Percentiles rank a stretch among this genome's conserved stretches.
Conservation (phyloP, 2,797 vertebrate genomes). For the Hippopotamyrus pictus region DNA sequence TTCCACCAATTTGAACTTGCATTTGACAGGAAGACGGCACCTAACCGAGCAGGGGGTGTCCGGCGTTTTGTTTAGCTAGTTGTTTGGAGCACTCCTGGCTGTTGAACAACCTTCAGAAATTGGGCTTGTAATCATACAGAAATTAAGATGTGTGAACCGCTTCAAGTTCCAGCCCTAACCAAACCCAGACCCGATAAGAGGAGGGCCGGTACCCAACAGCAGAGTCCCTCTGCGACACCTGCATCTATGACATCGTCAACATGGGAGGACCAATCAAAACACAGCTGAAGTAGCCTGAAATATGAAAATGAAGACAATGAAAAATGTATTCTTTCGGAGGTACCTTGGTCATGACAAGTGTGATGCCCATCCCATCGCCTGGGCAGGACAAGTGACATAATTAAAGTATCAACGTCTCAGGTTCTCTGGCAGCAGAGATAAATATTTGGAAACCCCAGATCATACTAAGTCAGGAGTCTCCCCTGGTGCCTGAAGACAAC, state of each 20-base stretch:
- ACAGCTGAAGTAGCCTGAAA: background rate
- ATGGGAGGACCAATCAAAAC: background rate
- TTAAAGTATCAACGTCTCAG: background rate
- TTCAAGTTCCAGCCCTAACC: background rate
- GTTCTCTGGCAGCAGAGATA: background rate
- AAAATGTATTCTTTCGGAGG: background rate
- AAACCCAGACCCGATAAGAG: background rate
- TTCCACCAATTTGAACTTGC: constrained; percentile 21
- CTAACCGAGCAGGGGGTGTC: constrained; percentile 14
- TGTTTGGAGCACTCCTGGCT: background rate
- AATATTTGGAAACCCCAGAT: background rate
- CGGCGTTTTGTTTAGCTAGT: too few relatives aligned
- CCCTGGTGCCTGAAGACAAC: background rate
- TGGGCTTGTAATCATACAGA: background rate
- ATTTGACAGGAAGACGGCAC: background rate
- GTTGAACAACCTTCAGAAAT: background rate
- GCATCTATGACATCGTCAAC: background rate
- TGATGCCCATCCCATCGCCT: background rate
- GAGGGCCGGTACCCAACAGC: background rate
- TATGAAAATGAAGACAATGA: background rate
- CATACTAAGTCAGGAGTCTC: background rate
- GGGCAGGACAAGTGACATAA: background rate
- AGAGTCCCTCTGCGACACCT: background rate
- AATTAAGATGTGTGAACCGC: too few relatives aligned
- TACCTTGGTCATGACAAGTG: background rate